phyloP scores from a whole-genome alignment of 2,888 invertebrate species.

The Chloroclysta siterata region DNA sequence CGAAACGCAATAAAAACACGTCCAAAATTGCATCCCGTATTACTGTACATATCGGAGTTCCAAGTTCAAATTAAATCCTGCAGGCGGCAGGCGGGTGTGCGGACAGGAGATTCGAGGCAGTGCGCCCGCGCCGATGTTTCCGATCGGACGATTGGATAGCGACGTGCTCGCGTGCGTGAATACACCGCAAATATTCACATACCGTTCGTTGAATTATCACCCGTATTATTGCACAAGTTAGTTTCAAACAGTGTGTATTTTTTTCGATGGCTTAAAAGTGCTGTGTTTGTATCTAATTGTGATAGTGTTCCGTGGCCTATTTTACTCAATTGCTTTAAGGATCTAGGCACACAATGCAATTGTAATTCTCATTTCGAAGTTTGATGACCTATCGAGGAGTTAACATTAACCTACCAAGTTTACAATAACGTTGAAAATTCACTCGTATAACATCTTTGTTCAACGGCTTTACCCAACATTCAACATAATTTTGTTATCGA shows the following conservation, averaged over 20 bases:
- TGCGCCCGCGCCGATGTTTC: slow-evolving; percentile 72
- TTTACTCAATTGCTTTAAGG: slow-evolving; percentile 18
- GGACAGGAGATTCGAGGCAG: slow-evolving; percentile 51
- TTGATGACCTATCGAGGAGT: slow-evolving; percentile 19
- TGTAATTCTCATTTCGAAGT: slow-evolving; percentile 9
- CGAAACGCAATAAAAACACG: slow-evolving; percentile 68
- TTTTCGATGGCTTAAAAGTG: slow-evolving; percentile 9
- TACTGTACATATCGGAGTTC: slow-evolving; percentile 50
- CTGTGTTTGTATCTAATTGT: background rate
- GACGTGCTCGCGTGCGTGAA: slow-evolving; percentile 59
- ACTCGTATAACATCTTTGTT: slow-evolving; percentile 15
- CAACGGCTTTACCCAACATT: slow-evolving; percentile 7
- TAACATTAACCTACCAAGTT: background rate
- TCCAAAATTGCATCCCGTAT: slow-evolving; percentile 65
- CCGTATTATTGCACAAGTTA: background rate
- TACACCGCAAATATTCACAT: slow-evolving; percentile 49
- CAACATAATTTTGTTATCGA: slow-evolving; percentile 20
- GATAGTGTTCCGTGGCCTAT: slow-evolving; percentile 13
- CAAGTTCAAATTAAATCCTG: slow-evolving; percentile 73
- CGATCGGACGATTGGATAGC: slow-evolving; percentile 66
- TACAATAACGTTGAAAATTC: slow-evolving; percentile 12
- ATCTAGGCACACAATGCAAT: slow-evolving; percentile 12
- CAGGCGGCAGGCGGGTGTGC: slow-evolving; percentile 45
- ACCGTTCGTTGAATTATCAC: slow-evolving; percentile 3
- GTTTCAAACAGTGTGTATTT: slow-evolving; percentile 4